Conservation (phyloP, 1,140 invertebrate species). For the Matsumurasca onukii region DNA sequence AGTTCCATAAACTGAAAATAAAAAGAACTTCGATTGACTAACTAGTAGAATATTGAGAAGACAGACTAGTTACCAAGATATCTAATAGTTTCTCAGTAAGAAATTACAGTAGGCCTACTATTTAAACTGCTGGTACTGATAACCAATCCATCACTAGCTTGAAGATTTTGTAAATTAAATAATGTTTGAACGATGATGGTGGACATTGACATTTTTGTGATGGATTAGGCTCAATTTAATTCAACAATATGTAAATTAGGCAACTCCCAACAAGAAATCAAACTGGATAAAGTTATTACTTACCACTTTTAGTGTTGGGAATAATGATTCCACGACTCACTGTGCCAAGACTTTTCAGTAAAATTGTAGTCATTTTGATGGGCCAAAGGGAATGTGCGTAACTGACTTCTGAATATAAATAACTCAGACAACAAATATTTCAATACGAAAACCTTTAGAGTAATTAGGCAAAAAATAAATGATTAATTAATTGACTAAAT, state of each 20-base stretch:
- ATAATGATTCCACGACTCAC: background rate
- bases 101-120: too few species aligned
- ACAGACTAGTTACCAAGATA: too few species aligned
- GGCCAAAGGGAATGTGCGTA: too few species aligned
- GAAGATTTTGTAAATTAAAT: too few species aligned
- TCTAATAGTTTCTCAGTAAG: too few species aligned
- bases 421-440: too few species aligned
- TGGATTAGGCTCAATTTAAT: background rate
- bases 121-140: background rate
- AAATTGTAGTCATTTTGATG: background rate
- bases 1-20: background rate
- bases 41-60: background rate
- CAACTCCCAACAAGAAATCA: background rate
- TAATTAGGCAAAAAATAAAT: too few species aligned
- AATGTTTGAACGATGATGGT: background rate
- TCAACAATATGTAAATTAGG: background rate
- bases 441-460: too few species aligned
- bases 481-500: too few species aligned
- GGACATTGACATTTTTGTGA: background rate
- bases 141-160: too few species aligned
- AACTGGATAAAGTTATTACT: background rate
- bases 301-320: background rate
- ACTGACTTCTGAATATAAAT: too few species aligned
- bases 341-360: slow-evolving; percentile 5
- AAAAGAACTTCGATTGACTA: background rate